Evolutionary conservation across 2,888 invertebrate genomes (phyloP).

Genomic region (Zele albiditarsus): DNA sequence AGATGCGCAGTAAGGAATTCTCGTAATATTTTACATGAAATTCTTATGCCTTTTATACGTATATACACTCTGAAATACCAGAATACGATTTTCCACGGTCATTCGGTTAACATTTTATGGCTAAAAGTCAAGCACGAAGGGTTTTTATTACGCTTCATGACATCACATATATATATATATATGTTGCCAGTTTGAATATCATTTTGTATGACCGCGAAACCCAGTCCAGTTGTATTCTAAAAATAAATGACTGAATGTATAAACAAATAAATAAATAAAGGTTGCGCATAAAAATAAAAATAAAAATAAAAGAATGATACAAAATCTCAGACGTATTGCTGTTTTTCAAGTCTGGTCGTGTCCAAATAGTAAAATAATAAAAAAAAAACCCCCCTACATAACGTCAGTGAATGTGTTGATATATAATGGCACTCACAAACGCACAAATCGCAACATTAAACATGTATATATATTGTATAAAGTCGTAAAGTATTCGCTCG

Average conservation of each 20-base stretch:
- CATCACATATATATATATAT: not conserved
- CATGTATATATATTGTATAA: not conserved
- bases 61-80: not conserved
- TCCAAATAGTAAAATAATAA: not conserved
- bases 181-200: not conserved
- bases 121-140: slow-evolving; percentile 9
- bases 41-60: not conserved
- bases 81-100: slow-evolving; percentile 15
- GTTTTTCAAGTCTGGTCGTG: not conserved
- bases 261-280: not conserved
- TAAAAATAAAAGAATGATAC: not conserved
- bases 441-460: not conserved
- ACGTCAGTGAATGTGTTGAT: not conserved
- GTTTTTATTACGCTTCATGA: not conserved
- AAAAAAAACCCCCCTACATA: not conserved
- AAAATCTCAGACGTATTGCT: not conserved
- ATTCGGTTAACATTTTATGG: slow-evolving; percentile 13
- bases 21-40: not conserved
- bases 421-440: not conserved
- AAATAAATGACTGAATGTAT: not conserved
- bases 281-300: not conserved
- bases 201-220: slow-evolving; percentile 14
- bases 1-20: not conserved
- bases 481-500: slow-evolving; percentile 18
- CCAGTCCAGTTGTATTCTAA: not conserved